These are phyloP conservation scores for Drosophila diplacantha DNA, from an alignment of 2,888 invertebrate genomes.

Conservation along the genomic window DNA sequence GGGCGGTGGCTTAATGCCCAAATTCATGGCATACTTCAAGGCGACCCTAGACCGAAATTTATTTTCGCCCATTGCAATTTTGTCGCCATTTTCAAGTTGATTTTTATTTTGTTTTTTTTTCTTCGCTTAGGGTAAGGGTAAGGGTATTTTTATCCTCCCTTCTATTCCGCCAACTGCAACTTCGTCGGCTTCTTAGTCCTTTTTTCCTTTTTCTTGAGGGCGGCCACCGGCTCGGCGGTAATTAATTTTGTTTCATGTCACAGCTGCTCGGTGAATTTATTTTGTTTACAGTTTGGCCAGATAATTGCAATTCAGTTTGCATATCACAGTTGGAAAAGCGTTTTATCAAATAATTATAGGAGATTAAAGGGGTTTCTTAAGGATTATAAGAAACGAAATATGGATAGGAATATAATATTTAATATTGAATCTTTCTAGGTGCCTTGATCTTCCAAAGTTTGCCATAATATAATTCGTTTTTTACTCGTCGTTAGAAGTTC, in stretches of 20 bases:
- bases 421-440: no score
- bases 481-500: neutral
- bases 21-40: conserved; percentile 60
- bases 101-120: conserved; percentile 18
- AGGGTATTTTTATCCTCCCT: conserved; percentile 5
- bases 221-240: conserved; percentile 22
- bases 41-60: conserved; percentile 42
- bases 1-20: conserved; percentile 48
- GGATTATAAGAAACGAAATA: neutral
- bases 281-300: conserved; percentile 25
- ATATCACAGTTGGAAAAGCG: conserved; percentile 11
- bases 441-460: no score
- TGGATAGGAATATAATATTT: neutral
- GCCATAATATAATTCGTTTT: neutral
- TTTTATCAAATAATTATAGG: conserved; percentile 19
- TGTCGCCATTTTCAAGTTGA: conserved; percentile 43
- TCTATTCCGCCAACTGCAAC: conserved; percentile 18
- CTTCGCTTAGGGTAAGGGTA: neutral
- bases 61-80: conserved; percentile 57
- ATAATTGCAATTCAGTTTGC: conserved; percentile 38
- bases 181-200: conserved; percentile 6
- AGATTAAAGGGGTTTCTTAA: neutral
- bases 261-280: conserved; percentile 43
- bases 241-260: conserved; percentile 57
- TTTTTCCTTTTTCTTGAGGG: conserved; percentile 2